Evolutionary conservation across 2,888 invertebrate species (phyloP), one percentile per base, ranked within the genome.

Genomic region (Lycophotia porphyrea): DNA sequence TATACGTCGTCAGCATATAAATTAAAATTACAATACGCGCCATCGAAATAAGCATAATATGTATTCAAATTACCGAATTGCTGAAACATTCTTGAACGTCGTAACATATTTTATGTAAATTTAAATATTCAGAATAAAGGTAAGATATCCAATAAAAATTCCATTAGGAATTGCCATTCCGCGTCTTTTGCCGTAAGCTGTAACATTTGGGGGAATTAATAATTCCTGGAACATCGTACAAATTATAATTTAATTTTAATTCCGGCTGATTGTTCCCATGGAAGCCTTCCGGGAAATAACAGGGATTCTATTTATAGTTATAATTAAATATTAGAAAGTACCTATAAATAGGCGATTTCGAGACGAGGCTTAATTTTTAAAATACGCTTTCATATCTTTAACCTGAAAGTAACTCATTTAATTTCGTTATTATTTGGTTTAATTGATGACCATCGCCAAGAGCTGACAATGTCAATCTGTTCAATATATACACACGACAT

Each of bases 191-290:
- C 60, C 55, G 49, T 67, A 73, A 69, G 70, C 72, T 55, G 65
- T 71, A 71, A 61, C 81, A 67, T 68, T 82, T 65, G 36, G 75
- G 63, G 64, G 65, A 75, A 86, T 82, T 80, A 74, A 77, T 85
- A 85, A 85, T 72, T 80, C 71, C 58, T 52, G 71, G 75, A 80
- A 74, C 73, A 71, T 78, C 70, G 67, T 58, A 65, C 36, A 79
- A 82, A 87, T 80, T 74, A 66, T 71, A 85, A 86, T 85, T 79
- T 68, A 74, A 86, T 77, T 87, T 80, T 70, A 75, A 67, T 68
- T 65, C 71, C 31, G 61, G 31, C 36, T 49, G 65, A 74, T 80
- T 75, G 42, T 75, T 60, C 55, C 21, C 18, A 61, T 73, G 55
- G 15, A 69, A 80, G 27, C 61, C 64, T 76, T 76, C 24, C 44